Conservation (phyloP, 1,140 invertebrate genomes). For the Sminthurides bifidus region DNA sequence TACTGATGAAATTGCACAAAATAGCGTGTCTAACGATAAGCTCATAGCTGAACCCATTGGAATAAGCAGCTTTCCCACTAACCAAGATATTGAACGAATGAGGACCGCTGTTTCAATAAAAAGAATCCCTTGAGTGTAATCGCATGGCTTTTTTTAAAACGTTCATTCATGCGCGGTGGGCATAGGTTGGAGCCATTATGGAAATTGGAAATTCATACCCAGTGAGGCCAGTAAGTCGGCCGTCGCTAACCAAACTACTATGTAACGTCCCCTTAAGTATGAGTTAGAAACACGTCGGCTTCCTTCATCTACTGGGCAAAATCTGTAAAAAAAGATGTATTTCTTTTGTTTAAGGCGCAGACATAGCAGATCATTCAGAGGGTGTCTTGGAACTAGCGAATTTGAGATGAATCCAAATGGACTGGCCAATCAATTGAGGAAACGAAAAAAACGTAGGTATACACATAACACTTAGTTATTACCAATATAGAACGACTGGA, state of each 20-base stretch:
- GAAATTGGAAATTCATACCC: constrained; percentile 40
- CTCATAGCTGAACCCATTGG: constrained; percentile 46
- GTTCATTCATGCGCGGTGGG: background rate
- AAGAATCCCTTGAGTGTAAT: background rate
- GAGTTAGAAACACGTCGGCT: constrained; percentile 44
- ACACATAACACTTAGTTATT: background rate
- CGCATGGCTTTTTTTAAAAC: background rate
- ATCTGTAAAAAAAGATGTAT: constrained; percentile 38
- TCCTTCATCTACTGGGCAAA: constrained; percentile 39
- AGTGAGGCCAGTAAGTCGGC: constrained; percentile 62
- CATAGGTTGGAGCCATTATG: background rate
- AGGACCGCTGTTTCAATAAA: constrained; percentile 48
- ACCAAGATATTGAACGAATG: constrained; percentile 55
- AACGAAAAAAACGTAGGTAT: background rate
- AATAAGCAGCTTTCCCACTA: constrained; percentile 46
- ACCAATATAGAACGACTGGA: background rate
- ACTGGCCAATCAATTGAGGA: constrained; percentile 2
- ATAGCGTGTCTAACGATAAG: constrained; percentile 51
- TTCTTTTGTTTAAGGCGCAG: background rate
- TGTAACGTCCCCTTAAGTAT: constrained; percentile 49
- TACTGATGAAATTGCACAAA: constrained; percentile 62
- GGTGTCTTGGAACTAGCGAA: background rate
- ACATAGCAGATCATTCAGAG: background rate
- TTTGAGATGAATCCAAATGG: background rate
- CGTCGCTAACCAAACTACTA: constrained; percentile 62